phyloP scores from a whole-genome alignment of 2,888 invertebrate genomes.

The Himalopsyche anomala region DNA sequence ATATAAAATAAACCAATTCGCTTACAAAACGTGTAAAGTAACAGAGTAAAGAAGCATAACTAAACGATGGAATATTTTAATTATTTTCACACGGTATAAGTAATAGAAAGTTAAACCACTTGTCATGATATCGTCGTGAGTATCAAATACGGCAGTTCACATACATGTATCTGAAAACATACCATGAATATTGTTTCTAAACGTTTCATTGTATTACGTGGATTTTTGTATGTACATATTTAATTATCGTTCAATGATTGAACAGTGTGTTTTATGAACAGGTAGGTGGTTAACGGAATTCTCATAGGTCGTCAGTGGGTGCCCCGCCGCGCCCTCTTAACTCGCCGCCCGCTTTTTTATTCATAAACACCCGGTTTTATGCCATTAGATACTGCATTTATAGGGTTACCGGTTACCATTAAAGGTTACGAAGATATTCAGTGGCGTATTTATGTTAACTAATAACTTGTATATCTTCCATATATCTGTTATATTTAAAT shows the following conservation, averaged over 20 bases:
- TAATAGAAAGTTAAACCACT: background rate
- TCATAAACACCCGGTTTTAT: constrained; percentile 65
- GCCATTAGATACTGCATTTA: constrained; percentile 61
- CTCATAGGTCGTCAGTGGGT: constrained; percentile 60
- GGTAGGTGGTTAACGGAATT: constrained; percentile 51
- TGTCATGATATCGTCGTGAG: background rate
- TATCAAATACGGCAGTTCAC: background rate
- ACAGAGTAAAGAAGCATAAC: no score
- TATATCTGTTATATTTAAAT: no score
- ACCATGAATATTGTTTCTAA: background rate
- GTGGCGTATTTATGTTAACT: constrained; percentile 7
- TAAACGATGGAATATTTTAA: background rate
- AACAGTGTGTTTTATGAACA: background rate
- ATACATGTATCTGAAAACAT: background rate
- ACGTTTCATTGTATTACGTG: background rate
- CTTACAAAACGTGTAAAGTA: no score
- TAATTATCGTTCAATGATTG: background rate
- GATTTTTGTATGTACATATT: background rate
- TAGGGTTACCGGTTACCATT: constrained; percentile 50
- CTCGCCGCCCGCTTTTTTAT: constrained; percentile 61
- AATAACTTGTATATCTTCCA: no score
- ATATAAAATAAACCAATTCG: no score
- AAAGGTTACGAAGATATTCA: constrained; percentile 3
- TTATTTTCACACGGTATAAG: constrained; percentile 16
- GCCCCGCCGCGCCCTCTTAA: constrained; percentile 61